Evolutionary conservation across 2,888 invertebrate species (phyloP).

Genomic region (Pyralis farinalis): DNA sequence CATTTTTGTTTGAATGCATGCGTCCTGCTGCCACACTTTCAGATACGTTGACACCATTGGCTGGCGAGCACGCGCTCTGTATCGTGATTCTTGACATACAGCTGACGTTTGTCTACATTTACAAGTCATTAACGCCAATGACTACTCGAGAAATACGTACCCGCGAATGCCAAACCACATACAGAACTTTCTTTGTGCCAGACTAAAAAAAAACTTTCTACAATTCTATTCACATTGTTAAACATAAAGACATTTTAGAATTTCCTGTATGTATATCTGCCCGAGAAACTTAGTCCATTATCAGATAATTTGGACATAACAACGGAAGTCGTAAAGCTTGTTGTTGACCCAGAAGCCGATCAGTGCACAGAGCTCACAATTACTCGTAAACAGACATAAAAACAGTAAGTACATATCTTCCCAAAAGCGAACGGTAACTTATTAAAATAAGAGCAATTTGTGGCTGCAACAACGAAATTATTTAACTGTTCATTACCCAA

Average conservation of each 20-base stretch:
- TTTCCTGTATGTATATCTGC: neutral
- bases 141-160: constrained; percentile 16
- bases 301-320: constrained; percentile 10
- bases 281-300: neutral
- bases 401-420: constrained; percentile 28
- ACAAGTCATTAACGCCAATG: constrained; percentile 22
- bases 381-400: constrained; percentile 30
- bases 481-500: constrained; percentile 60
- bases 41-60: neutral
- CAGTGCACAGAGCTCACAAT: constrained; percentile 41
- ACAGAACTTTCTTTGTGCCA: constrained; percentile 1
- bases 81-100: constrained; percentile 20
- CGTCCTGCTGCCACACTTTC: constrained; percentile 32
- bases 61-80: constrained; percentile 20
- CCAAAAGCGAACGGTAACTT: constrained; percentile 50
- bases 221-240: neutral
- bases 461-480: constrained; percentile 53
- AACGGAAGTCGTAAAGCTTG: constrained; percentile 24
- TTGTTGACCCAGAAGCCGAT: constrained; percentile 49
- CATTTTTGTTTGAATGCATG: constrained; percentile 9
- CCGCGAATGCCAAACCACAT: neutral
- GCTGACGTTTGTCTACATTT: constrained; percentile 14
- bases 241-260: neutral
- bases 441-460: constrained; percentile 49
- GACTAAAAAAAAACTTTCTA: constrained; percentile 7